phyloP scores from a whole-genome alignment of 2,113 vertebrate genomes.

The Mormyrus iriodes region DNA sequence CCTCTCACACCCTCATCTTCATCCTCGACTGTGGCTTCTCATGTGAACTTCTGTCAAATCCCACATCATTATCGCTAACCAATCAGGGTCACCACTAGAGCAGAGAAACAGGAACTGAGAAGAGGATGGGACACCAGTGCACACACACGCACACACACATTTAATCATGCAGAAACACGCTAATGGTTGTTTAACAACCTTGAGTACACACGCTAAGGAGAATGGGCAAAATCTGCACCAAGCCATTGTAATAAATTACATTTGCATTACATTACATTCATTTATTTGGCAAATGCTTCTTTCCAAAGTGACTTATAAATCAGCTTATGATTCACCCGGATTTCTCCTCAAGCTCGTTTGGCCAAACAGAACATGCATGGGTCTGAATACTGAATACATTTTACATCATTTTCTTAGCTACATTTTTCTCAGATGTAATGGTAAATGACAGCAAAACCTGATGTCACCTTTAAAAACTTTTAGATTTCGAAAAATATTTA shows the following conservation, averaged over 20 bases:
- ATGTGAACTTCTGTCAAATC: neutral
- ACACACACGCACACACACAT: neutral
- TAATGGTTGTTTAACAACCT: neutral
- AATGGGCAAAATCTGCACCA: neutral
- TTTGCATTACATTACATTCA: neutral
- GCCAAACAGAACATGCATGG: neutral
- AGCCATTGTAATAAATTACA: neutral
- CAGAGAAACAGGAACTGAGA: neutral
- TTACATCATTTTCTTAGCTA: neutral
- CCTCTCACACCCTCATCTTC: neutral
- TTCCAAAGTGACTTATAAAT: neutral
- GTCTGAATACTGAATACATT: neutral
- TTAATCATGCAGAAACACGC: neutral
- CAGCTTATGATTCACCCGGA: neutral
- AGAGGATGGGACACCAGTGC: neutral
- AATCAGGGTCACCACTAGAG: neutral
- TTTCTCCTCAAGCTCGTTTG: neutral
- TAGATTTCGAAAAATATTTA: neutral
- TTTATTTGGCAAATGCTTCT: neutral
- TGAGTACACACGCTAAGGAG: neutral
- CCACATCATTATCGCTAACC: neutral
- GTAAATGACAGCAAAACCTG: neutral
- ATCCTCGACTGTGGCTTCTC: neutral
- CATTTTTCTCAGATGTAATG: neutral
- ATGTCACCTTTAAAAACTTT: neutral